Evolutionary conservation across 2,888 invertebrate genomes (phyloP).

Genomic region (Himalopsyche anomala): DNA sequence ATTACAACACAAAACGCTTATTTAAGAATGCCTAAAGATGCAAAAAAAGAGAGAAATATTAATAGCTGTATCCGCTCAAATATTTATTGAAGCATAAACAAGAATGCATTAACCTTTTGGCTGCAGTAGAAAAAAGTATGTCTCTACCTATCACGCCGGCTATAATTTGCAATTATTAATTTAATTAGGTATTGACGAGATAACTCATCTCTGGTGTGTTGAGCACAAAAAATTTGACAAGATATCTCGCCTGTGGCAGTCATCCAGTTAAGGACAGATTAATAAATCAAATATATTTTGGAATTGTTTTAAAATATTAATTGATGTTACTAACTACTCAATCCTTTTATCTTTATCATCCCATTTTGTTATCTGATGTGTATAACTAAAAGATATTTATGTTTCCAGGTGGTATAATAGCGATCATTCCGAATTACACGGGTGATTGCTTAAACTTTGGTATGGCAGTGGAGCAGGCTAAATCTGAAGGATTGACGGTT

Average conservation of each 20-base stretch:
- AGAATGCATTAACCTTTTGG: no score
- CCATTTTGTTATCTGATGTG: conserved; percentile 38
- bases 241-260: no score
- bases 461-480: conserved; percentile 85
- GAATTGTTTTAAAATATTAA: not conserved
- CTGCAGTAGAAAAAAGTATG: not conserved
- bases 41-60: no score
- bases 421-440: conserved; percentile 86
- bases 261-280: not conserved
- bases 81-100: no score
- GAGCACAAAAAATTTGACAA: no score
- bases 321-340: not conserved
- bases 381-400: conserved; percentile 28
- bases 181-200: no score
- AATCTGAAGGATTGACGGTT: conserved; percentile 78
- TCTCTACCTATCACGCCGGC: not conserved
- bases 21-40: no score
- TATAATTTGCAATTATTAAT: no score
- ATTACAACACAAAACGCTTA: no score
- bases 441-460: conserved; percentile 90
- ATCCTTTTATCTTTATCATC: not conserved
- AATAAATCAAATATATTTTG: not conserved
- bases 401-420: conserved; percentile 80
- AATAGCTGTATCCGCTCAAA: no score
- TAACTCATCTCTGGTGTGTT: no score